phyloP scores from a whole-genome alignment of 1,140 invertebrate species.

The Pseudomyrmex sp. region DNA sequence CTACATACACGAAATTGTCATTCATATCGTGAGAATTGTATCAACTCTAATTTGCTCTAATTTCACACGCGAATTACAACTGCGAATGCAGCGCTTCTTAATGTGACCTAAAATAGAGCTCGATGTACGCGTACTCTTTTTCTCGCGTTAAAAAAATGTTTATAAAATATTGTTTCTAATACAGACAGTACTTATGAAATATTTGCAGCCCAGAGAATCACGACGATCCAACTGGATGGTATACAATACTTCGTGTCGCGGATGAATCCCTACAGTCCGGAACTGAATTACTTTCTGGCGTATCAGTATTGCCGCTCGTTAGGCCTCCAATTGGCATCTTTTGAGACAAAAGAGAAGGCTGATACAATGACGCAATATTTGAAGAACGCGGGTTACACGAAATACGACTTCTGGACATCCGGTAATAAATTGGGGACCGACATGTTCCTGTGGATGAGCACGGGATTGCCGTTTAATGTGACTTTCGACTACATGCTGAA shows the following conservation, averaged over 20 bases:
- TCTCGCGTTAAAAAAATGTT: neutral
- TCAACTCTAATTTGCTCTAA: conserved; percentile 20
- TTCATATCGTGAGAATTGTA: conserved; percentile 20
- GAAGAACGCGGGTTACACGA: conserved; percentile 92
- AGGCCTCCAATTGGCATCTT: conserved; percentile 93
- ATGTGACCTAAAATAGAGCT: neutral
- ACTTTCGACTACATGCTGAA: conserved; percentile 93
- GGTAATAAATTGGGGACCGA: conserved; percentile 94
- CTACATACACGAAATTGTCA: neutral
- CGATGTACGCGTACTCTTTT: neutral
- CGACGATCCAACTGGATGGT: conserved; percentile 93
- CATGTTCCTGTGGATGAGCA: conserved; percentile 96
- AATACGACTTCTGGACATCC: conserved; percentile 95
- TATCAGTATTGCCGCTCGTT: conserved; percentile 95
- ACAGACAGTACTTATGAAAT: neutral
- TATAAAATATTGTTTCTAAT: too few relatives aligned
- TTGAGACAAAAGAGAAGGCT: conserved; percentile 94
- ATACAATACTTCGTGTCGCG: conserved; percentile 95
- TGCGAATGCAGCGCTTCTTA: neutral
- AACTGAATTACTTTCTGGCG: conserved; percentile 94
- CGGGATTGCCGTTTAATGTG: conserved; percentile 93
- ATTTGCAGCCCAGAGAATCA: conserved; percentile 92
- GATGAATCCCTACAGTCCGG: conserved; percentile 95
- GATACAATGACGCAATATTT: conserved; percentile 93
- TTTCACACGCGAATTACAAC: conserved; percentile 18